Evolutionary conservation across 2,888 invertebrate genomes (phyloP).

Genomic region (Pachycephus smyrnensis): DNA sequence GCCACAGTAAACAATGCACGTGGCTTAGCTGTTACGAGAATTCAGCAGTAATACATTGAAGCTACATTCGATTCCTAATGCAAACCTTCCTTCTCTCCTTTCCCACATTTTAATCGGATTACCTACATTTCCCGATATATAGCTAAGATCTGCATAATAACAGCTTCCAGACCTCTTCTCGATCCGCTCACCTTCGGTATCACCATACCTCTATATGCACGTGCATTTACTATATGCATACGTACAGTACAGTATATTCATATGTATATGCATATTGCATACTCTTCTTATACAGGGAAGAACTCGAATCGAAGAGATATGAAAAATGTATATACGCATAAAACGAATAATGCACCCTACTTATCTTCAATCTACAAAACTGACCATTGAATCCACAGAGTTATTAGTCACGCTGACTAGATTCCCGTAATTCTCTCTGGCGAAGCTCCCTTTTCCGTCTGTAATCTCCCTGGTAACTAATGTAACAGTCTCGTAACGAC

Average conservation of each 20-base stretch:
- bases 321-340: not conserved
- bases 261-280: not conserved
- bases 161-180: not conserved
- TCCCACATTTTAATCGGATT: slow-evolving; percentile 51
- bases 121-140: slow-evolving; percentile 40
- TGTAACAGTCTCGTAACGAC: not conserved
- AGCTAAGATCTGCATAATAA: slow-evolving; percentile 44
- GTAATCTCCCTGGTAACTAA: not conserved
- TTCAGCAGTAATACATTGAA: not conserved
- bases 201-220: not conserved
- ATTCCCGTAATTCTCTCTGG: slow-evolving; percentile 20
- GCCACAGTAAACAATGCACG: not conserved
- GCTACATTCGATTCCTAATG: slow-evolving; percentile 1
- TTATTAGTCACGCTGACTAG: slow-evolving; percentile 58
- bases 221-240: not conserved
- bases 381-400: slow-evolving; percentile 46
- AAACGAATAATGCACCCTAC: not conserved
- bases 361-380: not conserved
- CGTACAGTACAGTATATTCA: not conserved
- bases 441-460: not conserved
- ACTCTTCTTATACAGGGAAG: not conserved
- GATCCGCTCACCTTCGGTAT: not conserved
- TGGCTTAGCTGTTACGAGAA: not conserved
- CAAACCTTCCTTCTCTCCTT: slow-evolving; percentile 27
- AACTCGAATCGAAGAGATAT: not conserved